Base-by-base conservation (phyloP, 2,888 invertebrate species). In the Orchesellides sinensis region DNA sequence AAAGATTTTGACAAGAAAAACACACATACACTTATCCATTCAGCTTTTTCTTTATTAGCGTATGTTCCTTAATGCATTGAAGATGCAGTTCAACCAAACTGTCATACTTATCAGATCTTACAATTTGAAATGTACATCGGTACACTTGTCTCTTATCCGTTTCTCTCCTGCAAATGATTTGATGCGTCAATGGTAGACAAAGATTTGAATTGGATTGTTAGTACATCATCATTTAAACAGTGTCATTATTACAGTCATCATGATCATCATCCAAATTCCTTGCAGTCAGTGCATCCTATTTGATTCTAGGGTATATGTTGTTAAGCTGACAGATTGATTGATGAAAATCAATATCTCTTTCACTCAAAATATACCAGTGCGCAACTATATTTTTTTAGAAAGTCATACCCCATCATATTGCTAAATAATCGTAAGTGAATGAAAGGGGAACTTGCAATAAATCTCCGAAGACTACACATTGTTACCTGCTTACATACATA, bases 291-390 rank as follows among this genome's bases (percentile, higher is more conserved):
- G n/a, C n/a, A n/a, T n/a, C n/a, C n/a, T n/a, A n/a, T 40, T 40
- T 40, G 10, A 10, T 8, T 8, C n/a, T 40, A 14, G 10, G 40
- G 2, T 61, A n/a, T 21, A 63, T 17, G 25, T 47, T 65, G 23
- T 65, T 74, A 29, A 12, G 66, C n/a, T 66, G 65, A 74, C 63
- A 65, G 56, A 40, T 52, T 75, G 75, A 75, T 66, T 75, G 45
- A 66, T 75, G 75, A 75, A 65, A 75, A 66, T 66, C 21, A 65
- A 74, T 74, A 73, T 35, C 47, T 61, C 61, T 73, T 73, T 61
- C 8, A 35, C 45, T 72, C 27, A 45, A 40, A 56, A n/a, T 45
- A 14, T n/a, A n/a, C n/a, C n/a, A n/a, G n/a, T n/a, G n/a, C n/a
- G n/a, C n/a, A n/a, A n/a, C n/a, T n/a, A n/a, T 27, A 21, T 32